Conservation (phyloP, 1,140 invertebrate genomes). For the Aricia agestis region DNA sequence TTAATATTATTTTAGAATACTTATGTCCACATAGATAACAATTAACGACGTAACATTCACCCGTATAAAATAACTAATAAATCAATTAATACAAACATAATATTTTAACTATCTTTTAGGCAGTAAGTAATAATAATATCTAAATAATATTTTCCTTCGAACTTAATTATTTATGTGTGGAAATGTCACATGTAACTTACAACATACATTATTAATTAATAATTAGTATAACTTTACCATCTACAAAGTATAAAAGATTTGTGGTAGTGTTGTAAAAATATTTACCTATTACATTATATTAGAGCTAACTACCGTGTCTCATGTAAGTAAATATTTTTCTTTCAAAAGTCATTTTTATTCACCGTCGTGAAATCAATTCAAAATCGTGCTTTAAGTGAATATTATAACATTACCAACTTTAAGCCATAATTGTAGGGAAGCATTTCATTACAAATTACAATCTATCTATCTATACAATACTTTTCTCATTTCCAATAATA, state of each 20-base stretch:
- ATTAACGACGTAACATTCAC: no score
- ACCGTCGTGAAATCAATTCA: neutral
- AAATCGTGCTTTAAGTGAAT: neutral
- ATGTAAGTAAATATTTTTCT: neutral
- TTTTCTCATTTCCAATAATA: neutral
- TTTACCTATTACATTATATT: neutral
- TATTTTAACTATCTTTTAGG: no score
- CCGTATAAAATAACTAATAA: no score
- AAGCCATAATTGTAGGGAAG: neutral
- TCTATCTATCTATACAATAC: neutral
- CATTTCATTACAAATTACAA: neutral
- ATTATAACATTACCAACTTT: neutral
- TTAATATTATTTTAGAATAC: no score
- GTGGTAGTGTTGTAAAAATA: slow-evolving; percentile 1
- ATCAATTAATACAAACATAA: no score
- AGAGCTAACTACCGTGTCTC: neutral
- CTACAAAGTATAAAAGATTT: neutral
- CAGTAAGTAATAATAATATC: no score
- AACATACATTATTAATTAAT: no score
- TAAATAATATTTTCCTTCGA: no score
- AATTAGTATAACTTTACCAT: neutral
- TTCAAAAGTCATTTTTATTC: neutral
- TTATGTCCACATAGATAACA: no score
- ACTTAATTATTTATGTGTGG: no score
- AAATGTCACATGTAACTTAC: no score